Base-by-base conservation (phyloP, 2,797 vertebrate species). In the Limosa lapponica region DNA sequence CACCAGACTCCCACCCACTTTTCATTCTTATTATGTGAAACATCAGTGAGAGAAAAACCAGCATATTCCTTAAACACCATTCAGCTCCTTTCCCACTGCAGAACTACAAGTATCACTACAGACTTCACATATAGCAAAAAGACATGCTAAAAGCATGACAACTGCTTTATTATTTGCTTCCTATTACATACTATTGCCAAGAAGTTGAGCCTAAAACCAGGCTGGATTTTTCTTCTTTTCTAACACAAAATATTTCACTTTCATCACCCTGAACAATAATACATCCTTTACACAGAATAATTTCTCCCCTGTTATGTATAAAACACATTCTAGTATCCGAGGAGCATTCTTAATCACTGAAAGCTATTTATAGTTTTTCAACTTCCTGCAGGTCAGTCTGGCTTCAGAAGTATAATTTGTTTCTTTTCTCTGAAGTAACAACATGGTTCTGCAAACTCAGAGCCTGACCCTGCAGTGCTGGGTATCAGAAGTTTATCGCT, bases 151-250 rank as follows among this genome's bases (percentile, higher is more conserved):
- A 93, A 93, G 59, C 92, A 91, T 2, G 37, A 90, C 48, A 80
- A 83, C 3, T 61, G 55, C 80, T 87, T 85, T 41, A 89, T 89
- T 90, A 82, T 92, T 95, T 89, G 71, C 81, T 89, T 93, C 64
- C 81, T 82, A 43, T 48, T 58, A 69, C 17, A 25, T 28, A 32
- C 8, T 51, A 46, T 6, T 87, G 91, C 48, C 87, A 89, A 85
- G 71, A 87, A 91, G 36, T 2, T 59, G 23, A 97, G 79, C 59
- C 51, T 80, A 82, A 95, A 93, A 89, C 9, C 27, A 87, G 67
- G 32, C 82, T 64, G 44, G 4, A 80, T 89, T 91, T 80, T 87
- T 77, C 66, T 81, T 94, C 57, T 43, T 89, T 77, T 44, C 0
- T 23, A 79, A 64, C 24, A 83, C 20, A 39, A 57, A 90, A 43